A percentile compares a stretch with the other conserved stretches of the same genome.
Evolutionary conservation across 2,113 vertebrate genomes (phyloP).

Genomic region (Gadus macrocephalus): DNA sequence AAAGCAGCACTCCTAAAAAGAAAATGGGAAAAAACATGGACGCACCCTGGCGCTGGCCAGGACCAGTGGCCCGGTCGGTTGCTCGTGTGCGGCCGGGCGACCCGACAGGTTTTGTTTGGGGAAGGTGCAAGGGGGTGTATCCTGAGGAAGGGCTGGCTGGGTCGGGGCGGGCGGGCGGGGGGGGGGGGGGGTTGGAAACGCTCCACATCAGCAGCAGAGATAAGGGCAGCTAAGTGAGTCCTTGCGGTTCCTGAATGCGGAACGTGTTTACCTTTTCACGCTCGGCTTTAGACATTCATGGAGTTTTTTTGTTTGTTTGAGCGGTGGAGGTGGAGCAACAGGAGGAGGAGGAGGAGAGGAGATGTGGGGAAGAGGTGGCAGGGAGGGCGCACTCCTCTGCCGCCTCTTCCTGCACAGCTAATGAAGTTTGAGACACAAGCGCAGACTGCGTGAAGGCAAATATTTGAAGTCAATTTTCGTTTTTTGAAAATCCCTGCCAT

Average conservation of each 20-base stretch:
- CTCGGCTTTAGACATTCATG: slow-evolving; percentile 57
- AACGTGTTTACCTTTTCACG: slow-evolving; percentile 68
- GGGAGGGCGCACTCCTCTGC: background rate
- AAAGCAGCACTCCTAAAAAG: slow-evolving; percentile 41
- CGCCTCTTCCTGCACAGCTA: slow-evolving; percentile 25
- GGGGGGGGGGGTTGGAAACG: slow-evolving; percentile 54
- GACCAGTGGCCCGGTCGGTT: slow-evolving; percentile 4
- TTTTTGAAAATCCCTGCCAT: slow-evolving; percentile 32
- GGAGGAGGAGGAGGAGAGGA: background rate
- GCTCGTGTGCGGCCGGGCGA: background rate
- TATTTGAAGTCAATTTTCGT: slow-evolving; percentile 59
- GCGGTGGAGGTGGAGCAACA: background rate
- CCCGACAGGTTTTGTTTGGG: slow-evolving; percentile 60
- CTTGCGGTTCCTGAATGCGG: slow-evolving; percentile 55
- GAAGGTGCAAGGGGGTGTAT: slow-evolving; percentile 57
- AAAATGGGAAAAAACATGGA: slow-evolving; percentile 36
- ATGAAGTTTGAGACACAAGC: slow-evolving; percentile 57
- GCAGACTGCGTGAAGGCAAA: slow-evolving; percentile 48
- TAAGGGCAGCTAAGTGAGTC: slow-evolving; percentile 69
- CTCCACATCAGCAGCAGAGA: slow-evolving; percentile 61
- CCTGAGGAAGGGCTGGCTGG: slow-evolving; percentile 44
- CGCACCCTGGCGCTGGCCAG: slow-evolving; percentile 16
- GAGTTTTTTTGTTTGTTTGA: slow-evolving; percentile 16
- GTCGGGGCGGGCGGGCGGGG: too few relatives aligned
- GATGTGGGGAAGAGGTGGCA: background rate